phyloP scores from a whole-genome alignment of 2,113 vertebrate species.

The Apistogramma diplotaenia region DNA sequence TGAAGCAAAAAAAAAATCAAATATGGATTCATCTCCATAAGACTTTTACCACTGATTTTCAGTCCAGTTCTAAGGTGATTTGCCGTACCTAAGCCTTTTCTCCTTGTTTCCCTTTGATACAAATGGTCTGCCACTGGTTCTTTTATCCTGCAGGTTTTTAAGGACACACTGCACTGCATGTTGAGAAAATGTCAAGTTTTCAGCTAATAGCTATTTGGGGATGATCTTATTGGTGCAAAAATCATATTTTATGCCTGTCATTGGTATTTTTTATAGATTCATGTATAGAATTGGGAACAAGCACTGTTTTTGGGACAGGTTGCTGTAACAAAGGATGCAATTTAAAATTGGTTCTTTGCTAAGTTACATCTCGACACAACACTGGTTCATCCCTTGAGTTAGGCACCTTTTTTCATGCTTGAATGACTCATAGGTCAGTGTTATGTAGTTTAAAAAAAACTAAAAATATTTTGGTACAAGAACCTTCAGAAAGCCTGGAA shows the following conservation, averaged over 20 bases:
- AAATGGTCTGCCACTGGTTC: no score
- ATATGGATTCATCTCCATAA: no score
- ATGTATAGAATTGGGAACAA: no score
- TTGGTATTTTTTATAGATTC: no score
- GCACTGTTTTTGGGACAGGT: no score
- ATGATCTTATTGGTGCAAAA: neutral
- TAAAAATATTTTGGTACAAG: neutral
- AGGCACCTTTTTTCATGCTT: neutral
- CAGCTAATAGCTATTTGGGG: neutral
- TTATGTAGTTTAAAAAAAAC: neutral
- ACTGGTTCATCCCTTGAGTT: neutral
- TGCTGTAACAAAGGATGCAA: neutral
- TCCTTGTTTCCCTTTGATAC: no score
- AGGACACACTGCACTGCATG: fast-evolving
- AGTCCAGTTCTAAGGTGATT: no score
- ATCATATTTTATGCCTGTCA: neutral
- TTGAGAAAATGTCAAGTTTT: neutral
- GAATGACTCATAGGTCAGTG: neutral
- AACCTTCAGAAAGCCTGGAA: neutral
- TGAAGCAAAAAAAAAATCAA: no score
- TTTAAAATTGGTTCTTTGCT: neutral
- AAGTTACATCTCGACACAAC: neutral
- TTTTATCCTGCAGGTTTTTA: neutral
- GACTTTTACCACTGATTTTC: no score
- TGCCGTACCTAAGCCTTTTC: no score